These are phyloP conservation scores for Grantiella picta DNA, from an alignment of 2,113 vertebrate species.

Conservation along the genomic window DNA sequence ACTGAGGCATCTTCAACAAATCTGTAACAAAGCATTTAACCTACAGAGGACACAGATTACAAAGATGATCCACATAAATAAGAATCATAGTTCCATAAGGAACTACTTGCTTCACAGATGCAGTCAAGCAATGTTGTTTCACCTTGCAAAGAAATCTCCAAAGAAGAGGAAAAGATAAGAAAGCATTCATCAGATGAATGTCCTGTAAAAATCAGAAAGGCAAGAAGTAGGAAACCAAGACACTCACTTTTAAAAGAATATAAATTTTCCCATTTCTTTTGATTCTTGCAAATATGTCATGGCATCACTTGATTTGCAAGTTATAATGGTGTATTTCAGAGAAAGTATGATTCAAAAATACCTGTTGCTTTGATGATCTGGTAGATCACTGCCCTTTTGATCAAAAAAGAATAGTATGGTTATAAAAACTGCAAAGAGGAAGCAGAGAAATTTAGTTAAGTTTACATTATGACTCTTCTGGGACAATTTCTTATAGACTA, in stretches of 20 bases:
- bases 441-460: not conserved
- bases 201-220: not conserved
- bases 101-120: not conserved
- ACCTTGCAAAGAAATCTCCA: not conserved
- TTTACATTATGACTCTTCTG: not conserved
- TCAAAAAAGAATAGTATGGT: not conserved
- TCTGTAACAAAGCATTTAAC: not conserved
- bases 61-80: not conserved
- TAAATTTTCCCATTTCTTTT: not conserved
- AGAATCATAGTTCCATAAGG: not conserved
- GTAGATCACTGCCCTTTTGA: not conserved
- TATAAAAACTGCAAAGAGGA: not conserved
- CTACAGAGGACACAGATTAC: not conserved
- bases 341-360: not conserved
- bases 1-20: not conserved
- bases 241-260: not conserved
- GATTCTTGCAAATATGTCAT: not conserved
- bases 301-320: not conserved
- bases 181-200: not conserved
- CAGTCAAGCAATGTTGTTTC: not conserved
- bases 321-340: not conserved
- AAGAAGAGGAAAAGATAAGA: not conserved
- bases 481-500: not conserved
- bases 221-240: not conserved
- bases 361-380: not conserved